Evolutionary conservation across 2,888 invertebrate species (phyloP).

Genomic region (Pyrrhosoma nymphula): DNA sequence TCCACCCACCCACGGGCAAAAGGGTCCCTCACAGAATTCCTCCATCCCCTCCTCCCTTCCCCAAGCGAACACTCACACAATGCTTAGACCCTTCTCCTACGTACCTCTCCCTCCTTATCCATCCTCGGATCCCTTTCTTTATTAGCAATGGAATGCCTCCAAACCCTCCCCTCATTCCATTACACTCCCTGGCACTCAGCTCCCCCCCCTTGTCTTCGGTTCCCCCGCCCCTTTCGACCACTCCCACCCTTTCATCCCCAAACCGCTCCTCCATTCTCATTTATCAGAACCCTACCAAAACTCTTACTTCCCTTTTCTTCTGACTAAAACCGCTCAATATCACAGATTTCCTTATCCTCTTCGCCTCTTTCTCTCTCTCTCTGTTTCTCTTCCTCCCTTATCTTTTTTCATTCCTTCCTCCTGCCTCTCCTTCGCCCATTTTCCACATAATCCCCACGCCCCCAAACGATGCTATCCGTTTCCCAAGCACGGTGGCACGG

Average conservation of each 20-base stretch:
- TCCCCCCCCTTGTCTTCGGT: not conserved
- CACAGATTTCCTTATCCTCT: slow-evolving; percentile 39
- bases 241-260: not conserved
- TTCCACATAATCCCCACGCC: not conserved
- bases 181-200: slow-evolving; percentile 13
- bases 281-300: slow-evolving; percentile 39
- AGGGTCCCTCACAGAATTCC: not conserved
- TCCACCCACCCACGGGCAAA: not conserved
- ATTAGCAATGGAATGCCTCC: slow-evolving; percentile 56
- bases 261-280: not conserved
- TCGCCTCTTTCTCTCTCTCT: not conserved
- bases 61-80: not conserved
- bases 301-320: slow-evolving; percentile 17
- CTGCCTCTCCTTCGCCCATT: not conserved
- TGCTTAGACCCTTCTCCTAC: not conserved
- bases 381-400: not conserved
- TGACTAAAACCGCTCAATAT: slow-evolving; percentile 42
- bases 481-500: slow-evolving; percentile 26
- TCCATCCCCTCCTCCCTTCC: not conserved
- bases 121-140: slow-evolving; percentile 35
- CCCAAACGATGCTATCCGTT: not conserved
- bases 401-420: not conserved
- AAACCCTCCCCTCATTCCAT: slow-evolving; percentile 21
- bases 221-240: too few relatives aligned
- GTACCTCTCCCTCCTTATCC: not conserved